Base-by-base conservation (phyloP, 2,888 invertebrate genomes). In the Eupithecia exiguata region DNA sequence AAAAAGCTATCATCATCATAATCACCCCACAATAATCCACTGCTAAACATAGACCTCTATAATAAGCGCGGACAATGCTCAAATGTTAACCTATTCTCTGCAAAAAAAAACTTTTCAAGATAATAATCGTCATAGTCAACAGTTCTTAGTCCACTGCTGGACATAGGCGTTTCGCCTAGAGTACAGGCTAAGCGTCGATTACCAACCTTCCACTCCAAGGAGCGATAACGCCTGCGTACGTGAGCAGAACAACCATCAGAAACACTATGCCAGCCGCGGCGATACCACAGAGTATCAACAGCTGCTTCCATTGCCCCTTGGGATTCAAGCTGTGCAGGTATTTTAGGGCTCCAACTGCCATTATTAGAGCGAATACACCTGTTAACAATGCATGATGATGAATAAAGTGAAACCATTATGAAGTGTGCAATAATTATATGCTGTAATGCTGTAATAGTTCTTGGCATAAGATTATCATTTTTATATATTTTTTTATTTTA, bases 361-460 rank as follows among this genome's bases (percentile, higher is more conserved):
- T 97, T 76, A 99, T 90, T 65, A 99, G 94, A 1, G 97, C 98
- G 93, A 99, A 99, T 4, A 99, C 99, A 86, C 99, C 99, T 73
- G 69, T 36, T n/a, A 36, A 58, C 21, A 58, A 25, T 25, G 21
- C 2, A 58, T 53, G 14, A 12, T 58, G 53, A 49, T 21, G 10
- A 21, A 53, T 49, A 0, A 49, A 49, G 18, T 46, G 18, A 53
- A 53, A 63, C 40, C 38, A 63, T 58, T 12, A 53, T 43, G 16
- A 16, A 66, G 38, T 71, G 38, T 58, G 40, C 25, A 70, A 63
- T 18, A 30, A 30, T 30, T 30, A 61, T 25, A 3, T 30, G 10
- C 16, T n/a, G 18, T 46, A 46, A 3, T 30, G 10, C 16, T n/a
- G 18, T 46, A 46, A 46, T 6, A 46, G 46, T 46, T 46, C 46